A percentile compares a stretch with the other conserved stretches of the same genome.
Evolutionary conservation across 92 coral and sea anemone species (phyloP).

Genomic region (Ricordea florida): DNA sequence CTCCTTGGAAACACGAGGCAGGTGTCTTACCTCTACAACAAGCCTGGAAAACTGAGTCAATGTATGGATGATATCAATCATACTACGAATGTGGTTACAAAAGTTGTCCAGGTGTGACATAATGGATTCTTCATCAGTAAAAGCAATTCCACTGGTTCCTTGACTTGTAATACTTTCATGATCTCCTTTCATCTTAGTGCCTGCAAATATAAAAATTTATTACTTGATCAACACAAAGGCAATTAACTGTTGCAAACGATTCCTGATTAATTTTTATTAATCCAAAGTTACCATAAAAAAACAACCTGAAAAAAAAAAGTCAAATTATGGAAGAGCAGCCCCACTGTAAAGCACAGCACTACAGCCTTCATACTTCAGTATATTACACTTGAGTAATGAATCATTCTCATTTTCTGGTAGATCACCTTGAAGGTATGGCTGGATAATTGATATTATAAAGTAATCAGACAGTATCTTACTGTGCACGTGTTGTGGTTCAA

Average conservation of each 20-base stretch:
- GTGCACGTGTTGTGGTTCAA: too few relatives aligned
- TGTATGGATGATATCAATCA: constrained; percentile 96
- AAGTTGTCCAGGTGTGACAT: constrained; percentile 80
- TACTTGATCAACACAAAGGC: neutral
- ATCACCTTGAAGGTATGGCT: too few relatives aligned
- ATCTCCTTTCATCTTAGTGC: constrained; percentile 64
- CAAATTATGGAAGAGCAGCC: neutral
- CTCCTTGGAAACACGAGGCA: constrained; percentile 78
- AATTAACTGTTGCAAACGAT: too few relatives aligned
- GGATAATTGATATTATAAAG: too few relatives aligned
- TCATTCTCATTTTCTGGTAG: too few relatives aligned
- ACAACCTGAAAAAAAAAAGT: neutral
- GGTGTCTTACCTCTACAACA: constrained; percentile 64
- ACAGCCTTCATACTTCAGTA: too few relatives aligned
- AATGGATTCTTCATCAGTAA: constrained; percentile 94
- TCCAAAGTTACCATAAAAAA: too few relatives aligned
- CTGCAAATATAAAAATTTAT: neutral
- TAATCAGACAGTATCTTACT: too few relatives aligned
- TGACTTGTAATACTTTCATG: constrained; percentile 89
- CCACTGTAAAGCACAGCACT: too few relatives aligned
- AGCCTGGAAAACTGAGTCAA: constrained; percentile 86
- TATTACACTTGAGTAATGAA: too few relatives aligned
- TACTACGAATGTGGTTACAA: constrained; percentile 89
- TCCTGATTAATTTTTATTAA: too few relatives aligned
- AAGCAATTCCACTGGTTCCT: constrained; percentile 80